Conservation (phyloP, 2,113 vertebrate genomes). For the Platanista minor region DNA sequence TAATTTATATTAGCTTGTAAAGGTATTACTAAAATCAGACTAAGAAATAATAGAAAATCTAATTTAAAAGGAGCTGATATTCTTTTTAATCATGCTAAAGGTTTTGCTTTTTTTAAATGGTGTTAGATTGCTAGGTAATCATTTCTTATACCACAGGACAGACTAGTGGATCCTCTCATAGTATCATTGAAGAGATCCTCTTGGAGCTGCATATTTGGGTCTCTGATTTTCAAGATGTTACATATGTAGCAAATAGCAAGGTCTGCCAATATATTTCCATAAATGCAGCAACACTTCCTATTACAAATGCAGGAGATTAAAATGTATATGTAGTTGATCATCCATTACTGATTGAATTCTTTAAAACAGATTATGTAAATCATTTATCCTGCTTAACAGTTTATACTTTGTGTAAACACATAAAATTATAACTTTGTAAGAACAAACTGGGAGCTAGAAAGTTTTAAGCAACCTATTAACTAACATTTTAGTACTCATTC, state of each 20-base stretch:
- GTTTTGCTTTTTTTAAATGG: constrained; percentile 36
- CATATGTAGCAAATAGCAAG: background rate
- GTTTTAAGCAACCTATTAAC: background rate
- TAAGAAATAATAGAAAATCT: constrained; percentile 56
- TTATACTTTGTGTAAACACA: background rate
- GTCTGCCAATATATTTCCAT: background rate
- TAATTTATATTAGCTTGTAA: constrained; percentile 35
- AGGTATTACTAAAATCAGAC: constrained; percentile 72
- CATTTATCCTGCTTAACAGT: background rate
- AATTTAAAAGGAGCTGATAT: constrained; percentile 68
- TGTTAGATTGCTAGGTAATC: background rate
- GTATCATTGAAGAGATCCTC: constrained; percentile 38
- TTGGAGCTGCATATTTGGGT: background rate
- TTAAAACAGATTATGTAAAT: background rate
- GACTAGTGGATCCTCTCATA: constrained; percentile 79
- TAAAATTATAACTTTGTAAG: constrained; percentile 33
- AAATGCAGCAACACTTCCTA: background rate
- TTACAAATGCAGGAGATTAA: background rate
- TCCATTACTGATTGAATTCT: background rate
- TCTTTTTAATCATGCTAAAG: constrained; percentile 65
- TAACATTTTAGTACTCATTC: background rate
- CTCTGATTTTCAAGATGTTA: constrained; percentile 52
- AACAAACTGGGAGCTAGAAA: background rate
- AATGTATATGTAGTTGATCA: background rate
- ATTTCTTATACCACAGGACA: constrained; percentile 82